phyloP scores from a whole-genome alignment of 2,797 vertebrate species.

The Agapornis canus region DNA sequence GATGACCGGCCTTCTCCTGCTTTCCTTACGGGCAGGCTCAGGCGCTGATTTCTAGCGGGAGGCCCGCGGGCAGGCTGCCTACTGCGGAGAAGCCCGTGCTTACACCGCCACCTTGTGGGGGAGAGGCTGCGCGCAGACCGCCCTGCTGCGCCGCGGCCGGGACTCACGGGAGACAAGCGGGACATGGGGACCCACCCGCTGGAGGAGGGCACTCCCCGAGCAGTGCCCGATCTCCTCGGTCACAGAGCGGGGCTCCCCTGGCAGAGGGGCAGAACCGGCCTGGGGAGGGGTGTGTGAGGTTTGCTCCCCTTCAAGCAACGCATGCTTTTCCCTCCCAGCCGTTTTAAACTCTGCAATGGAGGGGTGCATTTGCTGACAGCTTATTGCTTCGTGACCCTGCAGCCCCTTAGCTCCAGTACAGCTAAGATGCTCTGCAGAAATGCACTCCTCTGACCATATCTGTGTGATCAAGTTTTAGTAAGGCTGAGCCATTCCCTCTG shows the following conservation, averaged over 20 bases:
- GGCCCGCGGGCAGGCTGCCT: fast-evolving
- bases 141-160: fast-evolving
- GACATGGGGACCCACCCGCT: fast-evolving
- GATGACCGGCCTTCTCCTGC: neutral
- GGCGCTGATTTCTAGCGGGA: fast-evolving
- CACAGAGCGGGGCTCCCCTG: fast-evolving
- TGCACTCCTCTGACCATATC: neutral
- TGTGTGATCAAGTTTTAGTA: neutral
- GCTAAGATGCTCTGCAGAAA: neutral
- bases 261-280: neutral
- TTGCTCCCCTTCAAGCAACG: fast-evolving
- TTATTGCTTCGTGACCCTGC: fast-evolving
- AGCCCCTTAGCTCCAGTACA: too few species aligned
- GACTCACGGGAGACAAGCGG: neutral
- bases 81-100: neutral
- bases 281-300: fast-evolving
- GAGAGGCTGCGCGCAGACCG: neutral
- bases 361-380: fast-evolving
- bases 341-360: fast-evolving
- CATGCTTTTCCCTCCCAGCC: fast-evolving
- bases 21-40: too few species aligned
- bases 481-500: fast-evolving
- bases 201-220: neutral
- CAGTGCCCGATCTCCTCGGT: neutral
- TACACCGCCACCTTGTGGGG: neutral